phyloP scores from a whole-genome alignment of 2,113 vertebrate genomes.

The Deroptyus accipitrinus region DNA sequence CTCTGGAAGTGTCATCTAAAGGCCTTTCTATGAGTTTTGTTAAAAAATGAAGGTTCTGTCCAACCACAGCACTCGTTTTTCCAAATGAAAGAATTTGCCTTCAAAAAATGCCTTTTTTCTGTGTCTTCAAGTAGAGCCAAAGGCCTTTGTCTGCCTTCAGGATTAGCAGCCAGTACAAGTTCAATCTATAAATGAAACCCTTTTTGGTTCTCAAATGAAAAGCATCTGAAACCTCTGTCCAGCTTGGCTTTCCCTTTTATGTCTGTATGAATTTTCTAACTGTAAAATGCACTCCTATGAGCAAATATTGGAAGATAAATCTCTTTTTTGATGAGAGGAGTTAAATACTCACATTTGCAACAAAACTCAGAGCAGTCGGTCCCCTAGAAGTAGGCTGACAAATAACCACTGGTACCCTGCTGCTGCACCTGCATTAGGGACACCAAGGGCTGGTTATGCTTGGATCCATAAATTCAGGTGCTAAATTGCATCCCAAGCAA shows the following conservation, averaged over 20 bases:
- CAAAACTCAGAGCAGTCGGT: neutral
- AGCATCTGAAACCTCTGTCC: conserved; percentile 66
- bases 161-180: conserved; percentile 19
- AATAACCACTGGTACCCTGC: neutral
- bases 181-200: conserved; percentile 36
- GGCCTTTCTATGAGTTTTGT: neutral
- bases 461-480: neutral
- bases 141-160: neutral
- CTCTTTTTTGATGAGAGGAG: neutral
- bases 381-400: neutral
- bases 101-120: neutral
- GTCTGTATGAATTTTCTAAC: conserved; percentile 65
- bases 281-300: conserved; percentile 38
- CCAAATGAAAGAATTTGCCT: conserved; percentile 60
- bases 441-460: rapidly evolving
- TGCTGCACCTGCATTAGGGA: neutral
- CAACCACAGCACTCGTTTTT: conserved; percentile 43
- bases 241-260: conserved; percentile 30
- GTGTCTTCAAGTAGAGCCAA: neutral
- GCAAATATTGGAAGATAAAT: neutral
- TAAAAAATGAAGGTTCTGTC: conserved; percentile 5
- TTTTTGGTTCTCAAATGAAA: conserved; percentile 42
- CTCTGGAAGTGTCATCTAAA: neutral
- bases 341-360: neutral
- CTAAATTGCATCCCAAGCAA: neutral